Evolutionary conservation across 37 sponge, comb jelly and placozoan genomes (phyloP).

Genomic region (Oopsacas minuta): DNA sequence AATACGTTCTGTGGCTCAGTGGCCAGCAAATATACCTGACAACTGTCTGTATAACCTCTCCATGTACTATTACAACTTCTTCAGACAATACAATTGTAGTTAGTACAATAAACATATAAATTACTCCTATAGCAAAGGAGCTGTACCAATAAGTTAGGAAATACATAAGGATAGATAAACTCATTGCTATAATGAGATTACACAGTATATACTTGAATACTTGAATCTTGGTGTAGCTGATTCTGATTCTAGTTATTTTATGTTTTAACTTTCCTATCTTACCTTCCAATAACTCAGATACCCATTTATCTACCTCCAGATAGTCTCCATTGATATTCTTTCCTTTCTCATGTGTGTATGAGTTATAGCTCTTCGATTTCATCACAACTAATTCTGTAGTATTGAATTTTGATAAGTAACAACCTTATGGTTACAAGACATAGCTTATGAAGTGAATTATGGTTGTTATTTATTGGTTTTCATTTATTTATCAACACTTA

Average conservation of each 20-base stretch:
- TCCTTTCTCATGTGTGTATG: background rate
- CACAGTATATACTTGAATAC: background rate
- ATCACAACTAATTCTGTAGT: background rate
- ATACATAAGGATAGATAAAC: background rate
- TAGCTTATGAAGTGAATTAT: background rate
- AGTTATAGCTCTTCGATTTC: background rate
- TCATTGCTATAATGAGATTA: background rate
- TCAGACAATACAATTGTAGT: background rate
- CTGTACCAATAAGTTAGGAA: background rate
- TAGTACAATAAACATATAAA: background rate
- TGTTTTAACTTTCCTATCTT: background rate
- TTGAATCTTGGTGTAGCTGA: background rate
- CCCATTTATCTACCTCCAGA: background rate
- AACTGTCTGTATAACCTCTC: background rate
- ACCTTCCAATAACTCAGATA: background rate
- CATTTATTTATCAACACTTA: too few relatives aligned
- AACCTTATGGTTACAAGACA: background rate
- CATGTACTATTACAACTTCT: background rate
- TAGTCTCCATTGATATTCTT: background rate
- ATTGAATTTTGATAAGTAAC: background rate
- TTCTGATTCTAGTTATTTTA: background rate
- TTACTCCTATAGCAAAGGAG: background rate
- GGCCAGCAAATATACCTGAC: background rate
- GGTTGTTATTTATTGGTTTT: background rate
- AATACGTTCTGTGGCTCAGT: background rate